Base-by-base conservation (phyloP, 2,113 vertebrate species). In the Dunckerocampus dactyliophorus region DNA sequence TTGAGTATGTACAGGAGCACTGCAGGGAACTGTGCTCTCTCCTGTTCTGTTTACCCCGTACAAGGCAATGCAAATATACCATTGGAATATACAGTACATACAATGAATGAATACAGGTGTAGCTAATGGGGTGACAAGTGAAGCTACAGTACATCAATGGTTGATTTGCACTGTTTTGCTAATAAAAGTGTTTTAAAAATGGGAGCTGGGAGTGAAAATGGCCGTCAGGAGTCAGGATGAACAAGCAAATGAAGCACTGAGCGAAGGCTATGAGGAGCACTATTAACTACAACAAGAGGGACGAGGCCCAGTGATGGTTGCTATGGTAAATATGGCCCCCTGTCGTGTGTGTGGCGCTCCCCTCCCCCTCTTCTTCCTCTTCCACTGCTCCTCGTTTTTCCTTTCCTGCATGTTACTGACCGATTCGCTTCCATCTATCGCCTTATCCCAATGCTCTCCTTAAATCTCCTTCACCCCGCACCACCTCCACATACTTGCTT, bases 301-400 rank as follows among this genome's bases (percentile, higher is more conserved):
- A 76, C 75, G 80, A 75, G 76, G 63, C 67, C 71, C 65, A 47
- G n/a, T 51, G 50, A 76, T 75, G 82, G 85, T 88, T 88, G 81
- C 83, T 77, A 88, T 89, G 82, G 85, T 72, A 74, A 85, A 75
- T 74, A 73, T 70, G 43, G 42, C 64, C 74, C 83, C 73, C 71
- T 75, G 74, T 71, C 1, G 63, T 68, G 63, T 59, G 65, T 58
- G 54, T 66, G 24, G 24, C 34, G 64, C 58, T 57, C 51, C 69
- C 51, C 71, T 74, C 70, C 62, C 47, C 51, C 65, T 74, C 70
- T 60, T 42, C 63, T 58, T 53, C 65, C 20, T 65, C 34, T 31
- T 11, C 65, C 54, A 53, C 55, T 56, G 49, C 52, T 68, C 14
- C 19, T 60, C 22, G 21, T 22, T 59, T 47, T 69, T 37, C 47